Evolutionary conservation across 2,113 vertebrate species (phyloP).

Genomic region (Glaucomys volans): DNA sequence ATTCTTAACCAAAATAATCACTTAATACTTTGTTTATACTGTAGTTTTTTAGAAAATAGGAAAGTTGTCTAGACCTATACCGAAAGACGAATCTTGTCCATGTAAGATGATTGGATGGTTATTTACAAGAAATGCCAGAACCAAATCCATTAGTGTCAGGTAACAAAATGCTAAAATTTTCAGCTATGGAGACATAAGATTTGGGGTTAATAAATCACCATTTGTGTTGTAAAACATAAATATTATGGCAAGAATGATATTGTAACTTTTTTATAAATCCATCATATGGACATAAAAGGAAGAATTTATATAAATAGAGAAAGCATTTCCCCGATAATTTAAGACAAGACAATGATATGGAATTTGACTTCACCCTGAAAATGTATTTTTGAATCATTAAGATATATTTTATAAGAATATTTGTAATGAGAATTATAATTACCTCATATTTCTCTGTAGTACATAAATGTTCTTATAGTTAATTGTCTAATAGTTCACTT

Average conservation of each 20-base stretch:
- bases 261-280: neutral
- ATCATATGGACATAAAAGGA: neutral
- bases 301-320: neutral
- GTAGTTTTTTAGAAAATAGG: neutral
- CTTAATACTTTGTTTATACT: neutral
- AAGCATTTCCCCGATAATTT: neutral
- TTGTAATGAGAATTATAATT: constrained; percentile 14
- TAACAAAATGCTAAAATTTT: neutral
- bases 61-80: neutral
- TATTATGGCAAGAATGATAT: neutral
- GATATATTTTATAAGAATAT: neutral
- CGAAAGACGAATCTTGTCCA: neutral
- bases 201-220: neutral
- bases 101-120: neutral
- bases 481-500: neutral
- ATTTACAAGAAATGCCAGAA: neutral
- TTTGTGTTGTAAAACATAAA: neutral
- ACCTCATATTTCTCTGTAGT: neutral
- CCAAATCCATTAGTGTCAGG: neutral
- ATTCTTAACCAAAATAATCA: neutral
- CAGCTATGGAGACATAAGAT: neutral
- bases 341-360: neutral
- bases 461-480: neutral
- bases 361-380: neutral
- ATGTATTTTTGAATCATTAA: neutral